Base-by-base conservation (phyloP, 2,797 vertebrate genomes). In the Ctenosaura bakeri region DNA sequence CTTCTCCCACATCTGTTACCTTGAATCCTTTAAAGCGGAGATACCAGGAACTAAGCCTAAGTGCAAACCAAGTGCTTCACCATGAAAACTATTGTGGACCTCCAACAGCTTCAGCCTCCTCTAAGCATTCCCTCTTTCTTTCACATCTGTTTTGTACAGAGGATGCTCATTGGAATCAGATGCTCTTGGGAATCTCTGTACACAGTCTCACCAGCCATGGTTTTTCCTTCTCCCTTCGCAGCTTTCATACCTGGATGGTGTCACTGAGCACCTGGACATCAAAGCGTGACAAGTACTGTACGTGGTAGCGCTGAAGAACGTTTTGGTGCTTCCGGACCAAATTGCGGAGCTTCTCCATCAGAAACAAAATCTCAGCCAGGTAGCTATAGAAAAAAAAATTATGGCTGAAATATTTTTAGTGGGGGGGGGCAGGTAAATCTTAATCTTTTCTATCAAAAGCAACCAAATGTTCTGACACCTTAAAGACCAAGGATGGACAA, bases 251-350 rank as follows among this genome's bases (percentile, higher is more conserved):
- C 98, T 99, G 99, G 89, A 99, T 98, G 94, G 97, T 97, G 81
- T 99, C 98, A 29, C 98, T 99, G 81, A 99, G 98, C 83, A 98
- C 95, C 88, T 99, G 94, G 22, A 98, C 98, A 38, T 99, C 99
- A 59, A 98, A 99, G 95, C 98, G 98, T 4, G 98, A 97, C 93
- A 99, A 93, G 94, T 99, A 99, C 94, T 98, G 98, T n/a, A 98
- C 92, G 12, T 99, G 98, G 94, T 99, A 99, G 29, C 98, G 98
- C 90, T 98, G 98, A 13, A 99, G 94, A 6, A 99, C 95, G 1
- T 84, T 66, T 38, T 3, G 94, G 90, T 97, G 91, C 29, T 96
- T 97, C 18, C 54, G 96, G 92, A 98, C 91, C 42, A 99, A 95
- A 12, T 78, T 38, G 90, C 96, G 96, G 42, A 99, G 94, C 93